Evolutionary conservation across 2,113 vertebrate species (phyloP), one percentile per base, ranked within the genome.

Genomic region (Amphiprion percula): DNA sequence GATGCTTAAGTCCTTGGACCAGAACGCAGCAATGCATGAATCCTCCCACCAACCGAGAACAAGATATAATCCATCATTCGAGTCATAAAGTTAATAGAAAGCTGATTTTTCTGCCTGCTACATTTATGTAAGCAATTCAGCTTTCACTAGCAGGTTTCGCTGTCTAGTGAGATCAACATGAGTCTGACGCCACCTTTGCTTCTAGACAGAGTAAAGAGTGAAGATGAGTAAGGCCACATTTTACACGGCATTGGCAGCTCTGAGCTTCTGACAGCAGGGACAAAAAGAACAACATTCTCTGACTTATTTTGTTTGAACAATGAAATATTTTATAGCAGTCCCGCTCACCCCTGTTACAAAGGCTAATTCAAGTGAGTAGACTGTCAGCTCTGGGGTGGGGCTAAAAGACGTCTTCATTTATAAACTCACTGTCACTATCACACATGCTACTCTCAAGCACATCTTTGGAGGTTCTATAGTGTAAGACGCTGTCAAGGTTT

Each of bases 241-340:
- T 80, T 46, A 67, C 86, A 83, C 21, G 21, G 21, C 21, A 21
- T 79, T 47, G 78, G 67, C 74, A 81, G 71, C 64, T 16, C 63
- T 14, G 53, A 82, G 64, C 50, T 55, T 86, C 82, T 68, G 84
- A 84, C 74, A 67, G 47, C 63, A 55, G 75, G 74, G 84, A 93
- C 77, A 90, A 79, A 86, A 82, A 87, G 58, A 88, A 91, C 78
- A 91, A 93, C 77, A 91, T 52, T 81, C 79, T 77, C 70, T 78
- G 84, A 92, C 77, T 85, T 87, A 88, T 37, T 91, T 91, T 91
- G 87, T 78, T 84, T 88, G 68, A 86, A 77, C 69, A 74, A 77
- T 79, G 85, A 91, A 87, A 90, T 91, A 73, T 87, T 85, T 90
- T 77, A 88, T 85, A 82, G 86, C 50, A 28, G 55, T 28, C 74